phyloP scores from a whole-genome alignment of 2,113 vertebrate species.

The Anarhynchus alexandrinus region DNA sequence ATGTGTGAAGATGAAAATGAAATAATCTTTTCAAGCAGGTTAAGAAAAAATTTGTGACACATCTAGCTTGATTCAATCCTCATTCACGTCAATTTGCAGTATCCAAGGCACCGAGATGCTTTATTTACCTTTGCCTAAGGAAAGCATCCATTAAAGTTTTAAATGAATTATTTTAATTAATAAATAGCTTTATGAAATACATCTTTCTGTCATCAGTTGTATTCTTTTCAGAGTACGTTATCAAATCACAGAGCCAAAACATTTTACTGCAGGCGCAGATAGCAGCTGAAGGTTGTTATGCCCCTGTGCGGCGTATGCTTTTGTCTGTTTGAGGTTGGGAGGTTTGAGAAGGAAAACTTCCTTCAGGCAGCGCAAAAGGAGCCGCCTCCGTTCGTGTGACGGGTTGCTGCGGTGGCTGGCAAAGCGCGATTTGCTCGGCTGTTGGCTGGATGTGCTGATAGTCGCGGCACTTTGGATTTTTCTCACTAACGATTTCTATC shows the following conservation, averaged over 20 bases:
- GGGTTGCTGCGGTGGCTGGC: not conserved
- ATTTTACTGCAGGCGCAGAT: not conserved
- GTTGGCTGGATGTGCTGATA: not conserved
- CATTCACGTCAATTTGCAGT: not conserved
- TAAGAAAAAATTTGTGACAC: not conserved
- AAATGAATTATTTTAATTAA: not conserved
- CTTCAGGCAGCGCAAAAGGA: not conserved
- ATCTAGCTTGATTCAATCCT: not conserved
- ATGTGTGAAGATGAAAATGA: not conserved
- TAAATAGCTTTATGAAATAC: not conserved
- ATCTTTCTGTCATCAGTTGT: not conserved
- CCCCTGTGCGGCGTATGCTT: not conserved
- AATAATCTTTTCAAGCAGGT: not conserved
- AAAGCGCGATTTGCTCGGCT: fast-evolving
- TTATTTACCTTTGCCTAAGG: not conserved
- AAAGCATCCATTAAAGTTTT: not conserved
- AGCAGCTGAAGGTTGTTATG: not conserved
- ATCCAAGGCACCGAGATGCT: not conserved
- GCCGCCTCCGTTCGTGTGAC: not conserved
- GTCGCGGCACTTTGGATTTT: not conserved
- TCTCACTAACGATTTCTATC: not conserved
- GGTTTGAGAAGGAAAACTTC: not conserved
- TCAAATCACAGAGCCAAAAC: not conserved
- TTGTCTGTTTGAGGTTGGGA: fast-evolving
- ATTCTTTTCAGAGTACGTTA: not conserved